Base-by-base conservation (phyloP, 2,888 invertebrate genomes). In the Megamerina dolium region DNA sequence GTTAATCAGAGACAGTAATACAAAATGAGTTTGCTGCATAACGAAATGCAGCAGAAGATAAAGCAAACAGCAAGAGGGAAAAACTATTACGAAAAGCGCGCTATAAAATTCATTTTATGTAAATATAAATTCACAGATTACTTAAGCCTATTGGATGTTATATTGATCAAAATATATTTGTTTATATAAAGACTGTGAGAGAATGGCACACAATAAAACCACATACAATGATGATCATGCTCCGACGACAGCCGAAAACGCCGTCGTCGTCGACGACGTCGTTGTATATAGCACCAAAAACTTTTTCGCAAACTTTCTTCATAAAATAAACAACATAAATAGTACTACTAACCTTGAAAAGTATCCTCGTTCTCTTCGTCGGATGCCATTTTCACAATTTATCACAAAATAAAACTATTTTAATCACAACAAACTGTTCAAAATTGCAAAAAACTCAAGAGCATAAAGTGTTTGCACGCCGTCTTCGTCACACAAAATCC, bases 331-430 rank as follows among this genome's bases (percentile, higher is more conserved):
- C 23, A 19, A 8, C 9, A 12, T 20, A 29, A 18, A 43, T 29
- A n/a, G 6, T 13, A n/a, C 10, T 19, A 51, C 83, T 86, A 78
- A 88, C 89, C 88, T 78, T 85, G 87, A 69, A 82, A 85, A 71
- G 82, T 84, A 70, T 87, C 89, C 64, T 88, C 88, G 70, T 87
- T 82, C 75, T 88, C 88, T 68, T 88, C 88, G 65, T 88, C 88
- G 54, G 88, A 88, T 73, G 87, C 88, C 88, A 88, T 88, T 73
- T 46, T 59, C 51, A 54, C 52, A 49, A 37, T 30, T 54, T 41
- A 55, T 51, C 50, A 51, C 52, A 57, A 61, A 47, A 55, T 58
- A 48, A 42, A 10, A 32, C 38, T 26, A 48, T 47, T 57, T 55
- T 58, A 46, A 53, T 50, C 55, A 57, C 57, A 58, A 56, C 53